These are phyloP conservation scores for Marasmarcha lunaedactyla DNA, from an alignment of 2,888 invertebrate species.

Conservation along the genomic window DNA sequence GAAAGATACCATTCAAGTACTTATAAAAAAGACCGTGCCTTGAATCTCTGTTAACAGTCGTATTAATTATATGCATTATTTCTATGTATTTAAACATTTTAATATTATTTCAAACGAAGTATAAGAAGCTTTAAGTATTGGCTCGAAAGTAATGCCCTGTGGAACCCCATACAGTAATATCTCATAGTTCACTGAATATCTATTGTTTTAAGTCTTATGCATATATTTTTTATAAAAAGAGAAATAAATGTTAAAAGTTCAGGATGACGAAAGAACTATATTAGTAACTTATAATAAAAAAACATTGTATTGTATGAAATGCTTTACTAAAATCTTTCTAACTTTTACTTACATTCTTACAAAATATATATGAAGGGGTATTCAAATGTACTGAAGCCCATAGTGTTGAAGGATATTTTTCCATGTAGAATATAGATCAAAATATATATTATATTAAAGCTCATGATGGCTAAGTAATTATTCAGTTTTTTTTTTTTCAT, in stretches of 20 bases:
- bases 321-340: neutral
- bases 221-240: too few species aligned
- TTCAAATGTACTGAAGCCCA: too few species aligned
- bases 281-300: too few species aligned
- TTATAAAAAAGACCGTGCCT: slow-evolving; percentile 20
- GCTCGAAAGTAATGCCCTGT: slow-evolving; percentile 36
- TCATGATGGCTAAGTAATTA: too few species aligned
- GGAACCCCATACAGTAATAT: slow-evolving; percentile 18
- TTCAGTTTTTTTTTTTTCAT: neutral
- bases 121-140: slow-evolving; percentile 14
- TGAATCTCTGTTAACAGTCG: slow-evolving; percentile 19
- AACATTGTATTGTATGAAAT: too few species aligned
- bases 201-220: slow-evolving; percentile 2
- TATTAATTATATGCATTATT: neutral
- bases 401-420: too few species aligned
- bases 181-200: slow-evolving; percentile 7
- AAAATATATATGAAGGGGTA: too few species aligned
- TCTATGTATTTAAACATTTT: neutral
- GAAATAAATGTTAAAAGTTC: too few species aligned
- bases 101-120: neutral
- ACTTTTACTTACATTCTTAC: neutral
- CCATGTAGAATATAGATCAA: too few species aligned
- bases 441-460: too few species aligned
- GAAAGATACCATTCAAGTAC: too few species aligned
- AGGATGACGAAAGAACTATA: too few species aligned